Percentiles rank a stretch among this genome's conserved stretches.
These are phyloP conservation scores for Otocyon megalotis DNA, from an alignment of 2,113 vertebrate genomes.

Conservation along the genomic window DNA sequence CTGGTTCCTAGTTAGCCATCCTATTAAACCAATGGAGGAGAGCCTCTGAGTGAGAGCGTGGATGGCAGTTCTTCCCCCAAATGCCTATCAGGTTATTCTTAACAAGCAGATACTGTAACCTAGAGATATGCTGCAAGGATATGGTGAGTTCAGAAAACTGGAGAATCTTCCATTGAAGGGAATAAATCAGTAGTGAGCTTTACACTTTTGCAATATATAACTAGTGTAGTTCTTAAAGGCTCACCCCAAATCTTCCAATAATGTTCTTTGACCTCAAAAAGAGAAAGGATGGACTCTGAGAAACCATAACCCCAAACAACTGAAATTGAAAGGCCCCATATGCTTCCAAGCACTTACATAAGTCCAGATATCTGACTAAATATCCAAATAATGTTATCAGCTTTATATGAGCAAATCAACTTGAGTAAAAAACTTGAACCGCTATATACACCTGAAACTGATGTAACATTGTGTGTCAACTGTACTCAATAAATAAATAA, in stretches of 20 bases:
- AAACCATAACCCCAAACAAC: neutral
- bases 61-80: neutral
- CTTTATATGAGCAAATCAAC: neutral
- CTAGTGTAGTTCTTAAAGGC: neutral
- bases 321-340: neutral
- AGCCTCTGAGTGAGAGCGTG: neutral
- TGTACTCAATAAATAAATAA: neutral
- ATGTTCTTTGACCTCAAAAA: neutral
- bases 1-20: neutral
- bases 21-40: neutral
- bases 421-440: neutral
- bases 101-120: neutral
- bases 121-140: neutral
- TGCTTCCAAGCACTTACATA: neutral
- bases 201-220: neutral
- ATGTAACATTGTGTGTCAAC: neutral
- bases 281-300: neutral
- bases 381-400: neutral
- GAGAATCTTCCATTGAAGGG: no score
- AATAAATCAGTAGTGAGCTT: neutral
- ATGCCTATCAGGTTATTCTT: neutral
- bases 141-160: neutral
- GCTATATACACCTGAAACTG: neutral
- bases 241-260: neutral
- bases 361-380: neutral